Conservation (phyloP, 1,140 invertebrate species). For the Drosophila baimaii region DNA sequence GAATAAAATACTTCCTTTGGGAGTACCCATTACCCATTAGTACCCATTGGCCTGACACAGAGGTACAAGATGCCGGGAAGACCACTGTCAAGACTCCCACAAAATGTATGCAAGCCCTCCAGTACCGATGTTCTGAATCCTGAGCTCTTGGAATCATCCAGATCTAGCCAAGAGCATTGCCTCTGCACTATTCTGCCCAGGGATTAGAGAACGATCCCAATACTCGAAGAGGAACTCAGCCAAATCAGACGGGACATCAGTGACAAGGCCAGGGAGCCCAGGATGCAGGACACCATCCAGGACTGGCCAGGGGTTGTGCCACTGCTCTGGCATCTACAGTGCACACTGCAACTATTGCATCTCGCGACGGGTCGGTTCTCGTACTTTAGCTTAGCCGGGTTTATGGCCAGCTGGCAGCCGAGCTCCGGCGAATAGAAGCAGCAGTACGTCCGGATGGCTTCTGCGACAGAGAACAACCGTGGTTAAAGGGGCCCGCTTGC, state of each 20-base stretch:
- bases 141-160: neutral
- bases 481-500: neutral
- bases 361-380: neutral
- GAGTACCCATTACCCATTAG: neutral
- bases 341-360: constrained; percentile 14
- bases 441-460: constrained; percentile 14
- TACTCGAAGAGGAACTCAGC: neutral
- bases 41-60: too few species aligned
- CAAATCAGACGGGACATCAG: neutral
- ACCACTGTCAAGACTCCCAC: constrained; percentile 5
- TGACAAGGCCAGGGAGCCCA: neutral
- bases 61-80: neutral
- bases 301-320: neutral
- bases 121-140: neutral
- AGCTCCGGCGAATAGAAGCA: constrained; percentile 36
- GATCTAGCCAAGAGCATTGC: neutral
- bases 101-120: neutral
- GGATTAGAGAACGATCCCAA: neutral
- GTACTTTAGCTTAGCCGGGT: neutral
- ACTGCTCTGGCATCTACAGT: constrained; percentile 9
- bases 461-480: neutral
- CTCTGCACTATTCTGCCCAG: neutral
- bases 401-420: constrained; percentile 40
- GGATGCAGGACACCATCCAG: neutral
- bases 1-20: neutral